These are phyloP conservation scores for Galagoides demidoff DNA, from an alignment of 2,797 vertebrate genomes.

Conservation along the genomic window DNA sequence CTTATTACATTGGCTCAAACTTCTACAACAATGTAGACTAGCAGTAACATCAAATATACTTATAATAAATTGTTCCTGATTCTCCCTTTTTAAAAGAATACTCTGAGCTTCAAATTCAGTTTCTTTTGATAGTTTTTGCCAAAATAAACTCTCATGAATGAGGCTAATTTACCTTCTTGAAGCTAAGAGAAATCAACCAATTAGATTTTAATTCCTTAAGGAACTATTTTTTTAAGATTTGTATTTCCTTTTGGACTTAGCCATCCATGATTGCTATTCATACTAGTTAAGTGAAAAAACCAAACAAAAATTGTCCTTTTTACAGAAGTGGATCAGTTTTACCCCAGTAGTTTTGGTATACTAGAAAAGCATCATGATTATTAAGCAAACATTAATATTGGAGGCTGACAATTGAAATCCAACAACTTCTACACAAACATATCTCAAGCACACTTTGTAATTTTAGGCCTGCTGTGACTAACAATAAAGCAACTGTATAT, in stretches of 20 bases:
- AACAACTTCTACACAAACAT: neutral
- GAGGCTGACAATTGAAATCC: neutral
- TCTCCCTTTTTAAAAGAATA: neutral
- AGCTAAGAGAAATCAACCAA: neutral
- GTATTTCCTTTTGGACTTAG: neutral
- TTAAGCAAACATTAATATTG: neutral
- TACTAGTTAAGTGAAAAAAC: neutral
- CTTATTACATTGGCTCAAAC: neutral
- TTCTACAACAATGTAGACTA: slow-evolving; percentile 3
- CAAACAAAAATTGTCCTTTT: slow-evolving; percentile 39
- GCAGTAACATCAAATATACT: neutral
- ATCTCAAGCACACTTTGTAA: neutral
- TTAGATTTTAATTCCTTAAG: slow-evolving; percentile 34
- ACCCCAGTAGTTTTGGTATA: neutral
- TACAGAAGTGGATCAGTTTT: slow-evolving; percentile 33
- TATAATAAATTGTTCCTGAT: neutral
- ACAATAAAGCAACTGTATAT: neutral
- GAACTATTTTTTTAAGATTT: neutral
- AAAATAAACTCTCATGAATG: slow-evolving; percentile 23
- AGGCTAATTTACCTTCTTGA: neutral
- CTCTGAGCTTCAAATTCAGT: slow-evolving; percentile 34
- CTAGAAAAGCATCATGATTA: neutral
- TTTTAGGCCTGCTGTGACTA: neutral
- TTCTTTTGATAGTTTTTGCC: neutral
- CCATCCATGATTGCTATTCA: neutral